Evolutionary conservation across 2,113 vertebrate genomes (phyloP).

Genomic region (Anolis sagrei): DNA sequence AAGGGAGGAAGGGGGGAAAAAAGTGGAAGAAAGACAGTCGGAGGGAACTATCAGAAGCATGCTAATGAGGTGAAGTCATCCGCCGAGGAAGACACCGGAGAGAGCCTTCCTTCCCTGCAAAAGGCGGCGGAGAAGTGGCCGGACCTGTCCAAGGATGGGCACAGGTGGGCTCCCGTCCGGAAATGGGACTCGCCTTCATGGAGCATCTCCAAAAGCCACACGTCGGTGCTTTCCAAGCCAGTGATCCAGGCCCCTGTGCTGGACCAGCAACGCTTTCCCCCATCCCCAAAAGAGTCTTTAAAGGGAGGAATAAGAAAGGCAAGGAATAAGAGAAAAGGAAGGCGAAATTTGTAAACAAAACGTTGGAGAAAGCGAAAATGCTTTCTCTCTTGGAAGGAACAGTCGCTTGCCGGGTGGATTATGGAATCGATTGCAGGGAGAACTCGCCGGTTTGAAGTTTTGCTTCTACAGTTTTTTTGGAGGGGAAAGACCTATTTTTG

Average conservation of each 20-base stretch:
- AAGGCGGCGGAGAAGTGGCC: constrained; percentile 35
- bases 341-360: constrained; percentile 33
- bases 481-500: neutral
- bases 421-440: constrained; percentile 15
- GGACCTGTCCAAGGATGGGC: constrained; percentile 20
- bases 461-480: too few species aligned
- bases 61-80: constrained; percentile 77
- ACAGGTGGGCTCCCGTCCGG: constrained; percentile 61
- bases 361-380: constrained; percentile 58
- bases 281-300: constrained; percentile 55
- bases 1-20: neutral
- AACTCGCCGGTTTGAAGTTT: neutral
- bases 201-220: constrained; percentile 25
- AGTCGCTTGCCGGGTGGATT: neutral
- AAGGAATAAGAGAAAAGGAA: neutral
- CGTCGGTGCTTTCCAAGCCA: constrained; percentile 22
- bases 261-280: constrained; percentile 61
- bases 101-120: constrained; percentile 55
- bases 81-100: constrained; percentile 48
- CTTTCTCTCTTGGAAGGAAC: constrained; percentile 24
- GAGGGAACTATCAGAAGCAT: constrained; percentile 70
- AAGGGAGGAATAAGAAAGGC: constrained; percentile 53
- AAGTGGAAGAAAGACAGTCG: constrained; percentile 53
- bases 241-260: neutral
- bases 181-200: neutral